Percentiles rank a stretch among this genome's conserved stretches.
These are phyloP conservation scores for Ennomos quercinarius DNA, from an alignment of 2,888 invertebrate species.

Conservation along the genomic window DNA sequence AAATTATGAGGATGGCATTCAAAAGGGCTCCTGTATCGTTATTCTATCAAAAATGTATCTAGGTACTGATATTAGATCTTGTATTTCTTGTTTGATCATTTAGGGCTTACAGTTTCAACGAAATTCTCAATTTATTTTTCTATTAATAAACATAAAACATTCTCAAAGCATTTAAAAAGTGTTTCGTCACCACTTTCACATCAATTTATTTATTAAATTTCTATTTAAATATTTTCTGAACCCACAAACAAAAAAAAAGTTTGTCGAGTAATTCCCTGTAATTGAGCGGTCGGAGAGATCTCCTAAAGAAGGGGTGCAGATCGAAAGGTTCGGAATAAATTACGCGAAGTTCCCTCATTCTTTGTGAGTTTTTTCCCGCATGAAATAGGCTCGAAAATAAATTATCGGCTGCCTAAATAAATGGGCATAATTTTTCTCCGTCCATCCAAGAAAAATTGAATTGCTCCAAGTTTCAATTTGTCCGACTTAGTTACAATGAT, in stretches of 20 bases:
- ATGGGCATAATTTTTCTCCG: slow-evolving; percentile 36
- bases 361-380: slow-evolving; percentile 26
- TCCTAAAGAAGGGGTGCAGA: slow-evolving; percentile 14
- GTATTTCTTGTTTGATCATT: too few species aligned
- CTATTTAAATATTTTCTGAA: slow-evolving; percentile 12
- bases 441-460: slow-evolving; percentile 27
- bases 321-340: slow-evolving; percentile 37
- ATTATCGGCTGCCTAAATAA: slow-evolving; percentile 40
- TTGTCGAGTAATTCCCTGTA: slow-evolving; percentile 34
- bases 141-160: not conserved
- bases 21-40: too few species aligned
- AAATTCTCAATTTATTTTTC: not conserved
- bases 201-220: slow-evolving; percentile 4
- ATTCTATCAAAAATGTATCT: too few species aligned
- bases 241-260: slow-evolving; percentile 25
- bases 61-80: too few species aligned
- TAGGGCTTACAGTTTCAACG: too few species aligned
- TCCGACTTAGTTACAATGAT: slow-evolving; percentile 8
- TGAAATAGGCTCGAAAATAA: slow-evolving; percentile 33
- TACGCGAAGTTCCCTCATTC: slow-evolving; percentile 32
- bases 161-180: not conserved
- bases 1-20: too few species aligned
- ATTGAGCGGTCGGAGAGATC: slow-evolving; percentile 32
- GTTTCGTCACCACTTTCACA: slow-evolving; percentile 4
- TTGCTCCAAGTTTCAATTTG: slow-evolving; percentile 34